These are phyloP conservation scores for Luscinia megarhynchos DNA, from an alignment of 2,797 vertebrate genomes.

Conservation along the genomic window DNA sequence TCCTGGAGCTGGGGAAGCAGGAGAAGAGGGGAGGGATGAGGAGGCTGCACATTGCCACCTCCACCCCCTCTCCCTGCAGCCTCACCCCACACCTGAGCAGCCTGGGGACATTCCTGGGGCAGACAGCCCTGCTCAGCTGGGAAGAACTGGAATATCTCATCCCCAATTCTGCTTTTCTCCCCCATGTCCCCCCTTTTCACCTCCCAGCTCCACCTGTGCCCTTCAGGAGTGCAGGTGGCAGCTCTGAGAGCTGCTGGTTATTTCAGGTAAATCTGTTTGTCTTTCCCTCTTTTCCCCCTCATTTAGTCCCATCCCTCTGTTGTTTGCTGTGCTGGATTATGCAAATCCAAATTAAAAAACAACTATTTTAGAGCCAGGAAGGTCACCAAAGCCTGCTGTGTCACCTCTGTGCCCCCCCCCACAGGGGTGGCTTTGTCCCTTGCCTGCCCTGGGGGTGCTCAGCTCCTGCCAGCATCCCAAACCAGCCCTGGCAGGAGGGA, in stretches of 20 bases:
- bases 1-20: not conserved
- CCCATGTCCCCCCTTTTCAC: not conserved
- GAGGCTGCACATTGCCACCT: not conserved
- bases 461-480: not conserved
- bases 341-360: constrained; percentile 8
- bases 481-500: not conserved
- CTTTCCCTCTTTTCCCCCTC: constrained; percentile 8
- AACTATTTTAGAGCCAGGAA: not conserved
- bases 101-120: not conserved
- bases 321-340: constrained; percentile 53
- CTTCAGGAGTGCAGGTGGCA: constrained; percentile 20
- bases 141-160: not conserved
- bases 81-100: not conserved
- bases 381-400: not conserved
- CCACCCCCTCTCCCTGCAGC: not conserved
- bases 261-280: not conserved
- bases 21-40: not conserved
- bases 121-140: not conserved
- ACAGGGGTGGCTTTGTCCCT: not conserved
- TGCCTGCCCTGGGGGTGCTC: not conserved
- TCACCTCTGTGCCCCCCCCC: not conserved
- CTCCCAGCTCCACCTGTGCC: not conserved
- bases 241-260: not conserved
- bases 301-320: not conserved
- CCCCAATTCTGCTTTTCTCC: not conserved